These are phyloP conservation scores for Apis cerana DNA, from an alignment of 1,140 invertebrate genomes.

Conservation along the genomic window DNA sequence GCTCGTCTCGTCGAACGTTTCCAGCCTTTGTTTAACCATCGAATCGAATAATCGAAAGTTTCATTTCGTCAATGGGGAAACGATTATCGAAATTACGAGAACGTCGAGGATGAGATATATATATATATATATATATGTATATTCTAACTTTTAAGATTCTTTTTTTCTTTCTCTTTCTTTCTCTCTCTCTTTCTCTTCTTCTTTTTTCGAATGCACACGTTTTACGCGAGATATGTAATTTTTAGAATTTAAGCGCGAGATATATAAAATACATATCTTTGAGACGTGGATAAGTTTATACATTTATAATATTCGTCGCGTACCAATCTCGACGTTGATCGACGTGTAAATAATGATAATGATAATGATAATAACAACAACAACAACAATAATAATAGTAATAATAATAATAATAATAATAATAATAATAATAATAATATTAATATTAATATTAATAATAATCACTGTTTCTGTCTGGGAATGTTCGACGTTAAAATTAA, in stretches of 20 bases:
- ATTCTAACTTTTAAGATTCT: constrained; percentile 1
- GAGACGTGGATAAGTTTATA: constrained; percentile 23
- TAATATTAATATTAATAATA: too few species aligned
- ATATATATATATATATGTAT: too few species aligned
- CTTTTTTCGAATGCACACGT: background rate
- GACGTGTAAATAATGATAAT: constrained; percentile 1
- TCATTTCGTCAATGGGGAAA: background rate
- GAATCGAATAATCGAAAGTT: background rate
- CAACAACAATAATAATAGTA: too few species aligned
- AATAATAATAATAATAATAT: too few species aligned
- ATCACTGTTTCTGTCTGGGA: constrained; percentile 15
- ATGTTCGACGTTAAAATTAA: constrained; percentile 19
- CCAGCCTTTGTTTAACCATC: constrained; percentile 26
- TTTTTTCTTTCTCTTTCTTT: background rate
- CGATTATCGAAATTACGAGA: background rate
- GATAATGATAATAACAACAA: too few species aligned
- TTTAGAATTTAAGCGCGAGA: constrained; percentile 8
- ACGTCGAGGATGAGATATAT: background rate
- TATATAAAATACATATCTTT: constrained; percentile 24
- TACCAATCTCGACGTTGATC: background rate
- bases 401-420: too few species aligned
- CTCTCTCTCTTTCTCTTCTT: too few species aligned
- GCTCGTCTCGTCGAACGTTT: constrained; percentile 42
- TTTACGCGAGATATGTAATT: background rate
- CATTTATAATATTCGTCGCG: background rate